Percentiles rank a stretch among this genome's conserved stretches.
Evolutionary conservation across 2,888 invertebrate species (phyloP).

Genomic region (Plebejus melissa): DNA sequence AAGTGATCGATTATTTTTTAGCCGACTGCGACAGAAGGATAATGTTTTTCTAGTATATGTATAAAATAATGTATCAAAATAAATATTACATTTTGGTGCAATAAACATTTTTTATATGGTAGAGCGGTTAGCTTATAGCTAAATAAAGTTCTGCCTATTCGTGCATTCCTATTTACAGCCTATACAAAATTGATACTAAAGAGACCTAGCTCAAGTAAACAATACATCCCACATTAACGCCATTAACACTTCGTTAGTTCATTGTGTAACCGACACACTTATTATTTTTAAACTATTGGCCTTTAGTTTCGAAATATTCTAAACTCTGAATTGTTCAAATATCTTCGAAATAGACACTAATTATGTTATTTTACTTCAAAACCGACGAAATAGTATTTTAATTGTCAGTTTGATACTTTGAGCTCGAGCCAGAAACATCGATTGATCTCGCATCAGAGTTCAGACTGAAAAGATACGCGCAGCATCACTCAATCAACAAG

Average conservation of each 20-base stretch:
- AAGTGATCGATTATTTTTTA: constrained; percentile 42
- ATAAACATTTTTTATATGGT: no score
- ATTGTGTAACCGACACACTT: constrained; percentile 27
- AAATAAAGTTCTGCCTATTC: no score
- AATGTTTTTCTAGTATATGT: not conserved
- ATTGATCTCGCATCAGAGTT: not conserved
- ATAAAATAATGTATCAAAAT: not conserved
- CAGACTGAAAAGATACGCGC: no score
- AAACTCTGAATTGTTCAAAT: not conserved
- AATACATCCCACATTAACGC: not conserved
- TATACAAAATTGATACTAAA: no score
- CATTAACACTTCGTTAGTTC: constrained; percentile 1
- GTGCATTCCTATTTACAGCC: no score
- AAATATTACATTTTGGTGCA: no score
- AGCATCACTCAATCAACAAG: no score
- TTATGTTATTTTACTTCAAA: constrained; percentile 6
- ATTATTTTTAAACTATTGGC: constrained; percentile 25
- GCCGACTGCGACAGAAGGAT: not conserved
- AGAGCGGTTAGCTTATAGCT: no score
- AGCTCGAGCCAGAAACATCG: not conserved
- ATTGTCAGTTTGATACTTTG: not conserved
- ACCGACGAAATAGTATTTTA: not conserved
- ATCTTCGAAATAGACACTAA: not conserved
- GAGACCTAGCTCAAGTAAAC: not conserved
- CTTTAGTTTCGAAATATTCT: constrained; percentile 18